Percentiles rank a stretch among this genome's conserved stretches.
phyloP scores from a whole-genome alignment of 2,888 invertebrate genomes.

The Pilophorus perplexus region DNA sequence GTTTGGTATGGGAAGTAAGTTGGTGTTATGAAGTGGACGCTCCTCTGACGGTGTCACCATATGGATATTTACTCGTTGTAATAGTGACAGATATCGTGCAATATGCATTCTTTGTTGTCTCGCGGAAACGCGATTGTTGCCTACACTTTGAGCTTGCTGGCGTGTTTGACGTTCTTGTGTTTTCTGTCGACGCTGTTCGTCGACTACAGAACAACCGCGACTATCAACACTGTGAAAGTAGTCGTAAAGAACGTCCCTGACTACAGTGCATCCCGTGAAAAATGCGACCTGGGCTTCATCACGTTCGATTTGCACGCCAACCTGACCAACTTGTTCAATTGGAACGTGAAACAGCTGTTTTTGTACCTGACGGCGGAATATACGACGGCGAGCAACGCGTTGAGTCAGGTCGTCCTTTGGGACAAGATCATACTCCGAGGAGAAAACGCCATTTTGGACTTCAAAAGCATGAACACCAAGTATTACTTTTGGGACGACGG shows the following conservation, averaged over 20 bases:
- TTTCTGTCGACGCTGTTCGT: conserved; percentile 92
- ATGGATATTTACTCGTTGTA: conserved; percentile 13
- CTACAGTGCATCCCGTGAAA: conserved; percentile 88
- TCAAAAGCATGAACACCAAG: conserved; percentile 92
- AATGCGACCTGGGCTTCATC: conserved; percentile 91
- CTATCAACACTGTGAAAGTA: conserved; percentile 86
- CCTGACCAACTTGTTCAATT: conserved; percentile 89
- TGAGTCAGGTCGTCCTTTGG: conserved; percentile 93
- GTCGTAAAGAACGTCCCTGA: conserved; percentile 95
- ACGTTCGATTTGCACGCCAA: conserved; percentile 92
- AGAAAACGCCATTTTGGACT: conserved; percentile 88
- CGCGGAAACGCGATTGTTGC: conserved; percentile 95
- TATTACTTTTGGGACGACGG: conserved; percentile 99
- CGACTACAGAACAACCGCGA: conserved; percentile 80
- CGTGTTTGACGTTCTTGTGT: conserved; percentile 91
- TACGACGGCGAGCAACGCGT: conserved; percentile 76
- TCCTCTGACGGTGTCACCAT: no score
- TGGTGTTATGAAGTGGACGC: no score
- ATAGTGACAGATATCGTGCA: conserved; percentile 45
- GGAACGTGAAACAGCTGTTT: conserved; percentile 99
- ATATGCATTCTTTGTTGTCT: conserved; percentile 84
- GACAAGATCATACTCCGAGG: conserved; percentile 95
- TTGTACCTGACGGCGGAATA: conserved; percentile 96
- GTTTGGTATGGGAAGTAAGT: no score
- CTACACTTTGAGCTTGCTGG: conserved; percentile 91